Base-by-base conservation (phyloP, 2,797 vertebrate genomes). In the Phoebastria nigripes region DNA sequence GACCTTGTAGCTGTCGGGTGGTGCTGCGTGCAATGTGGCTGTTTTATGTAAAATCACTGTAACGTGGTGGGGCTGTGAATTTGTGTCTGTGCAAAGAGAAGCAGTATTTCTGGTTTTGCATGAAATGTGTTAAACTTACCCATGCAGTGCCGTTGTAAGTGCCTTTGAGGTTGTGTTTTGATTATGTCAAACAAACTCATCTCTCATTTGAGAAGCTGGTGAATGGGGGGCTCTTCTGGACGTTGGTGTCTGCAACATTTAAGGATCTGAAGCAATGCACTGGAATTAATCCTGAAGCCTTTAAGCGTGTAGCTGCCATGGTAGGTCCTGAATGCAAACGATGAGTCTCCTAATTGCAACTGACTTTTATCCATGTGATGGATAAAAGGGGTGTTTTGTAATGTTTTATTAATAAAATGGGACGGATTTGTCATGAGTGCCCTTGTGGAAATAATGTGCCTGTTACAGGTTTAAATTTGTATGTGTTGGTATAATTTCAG, bases 351-450 rank as follows among this genome's bases (percentile, higher is more conserved):
- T 80, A 70, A 71, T 91, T 93, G 79, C 37, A 29, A 33, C 61
- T 56, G 79, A 73, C 72, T 89, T 85, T 56, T 46, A 37, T 67
- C 44, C 79, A 14, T 26, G 25, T 70, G 79, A 62, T 56, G 31
- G 72, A 71, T 85, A 55, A 77, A 93, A 85, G 52, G 28, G 37
- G 14, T 71, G 44, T 83, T 95, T 90, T 88, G 63, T 52, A 28
- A 88, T 56, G 31, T 85, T 95, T 91, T 90, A 52, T 49, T 81
- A 93, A 90, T 80, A 82, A 96, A 93, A 55, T 11, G 47, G 25
- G 74, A 33, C 3, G 25, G 42, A 59, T 91, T 82, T 86, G 82
- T 78, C 47, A 73, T 18, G 49, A 83, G 33, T 58, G 49, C n/a
- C 54, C 31, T 41, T 79, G 80, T 35, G 49, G 65, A 84, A 93